A percentile compares a stretch with the other conserved stretches of the same genome.
phyloP scores from a whole-genome alignment of 37 sponge, comb jelly and placozoan genomes.

The Theonella swinhoei region DNA sequence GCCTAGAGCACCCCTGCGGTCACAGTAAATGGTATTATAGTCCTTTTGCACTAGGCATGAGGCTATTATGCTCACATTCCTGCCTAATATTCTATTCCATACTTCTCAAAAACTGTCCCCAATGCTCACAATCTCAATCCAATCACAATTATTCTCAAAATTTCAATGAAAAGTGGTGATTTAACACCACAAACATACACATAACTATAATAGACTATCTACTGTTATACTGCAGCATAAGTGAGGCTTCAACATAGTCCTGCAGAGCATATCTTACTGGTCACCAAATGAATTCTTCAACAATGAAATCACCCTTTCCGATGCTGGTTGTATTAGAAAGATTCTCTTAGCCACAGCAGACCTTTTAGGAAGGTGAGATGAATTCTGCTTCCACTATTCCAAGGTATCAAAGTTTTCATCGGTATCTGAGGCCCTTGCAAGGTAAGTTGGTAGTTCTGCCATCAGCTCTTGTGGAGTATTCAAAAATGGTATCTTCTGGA shows the following conservation, averaged over 20 bases:
- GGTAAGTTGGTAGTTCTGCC: constrained; percentile 21
- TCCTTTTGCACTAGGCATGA: too few species aligned
- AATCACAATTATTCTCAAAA: too few species aligned
- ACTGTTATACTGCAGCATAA: constrained; percentile 39
- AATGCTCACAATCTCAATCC: too few species aligned
- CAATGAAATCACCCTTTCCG: constrained; percentile 23
- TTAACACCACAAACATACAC: too few species aligned
- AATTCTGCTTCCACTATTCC: constrained; percentile 38
- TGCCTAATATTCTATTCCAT: too few species aligned
- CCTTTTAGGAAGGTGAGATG: constrained; percentile 22
- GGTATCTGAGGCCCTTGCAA: constrained; percentile 19
- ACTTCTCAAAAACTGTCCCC: too few species aligned
- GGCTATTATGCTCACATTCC: too few species aligned
- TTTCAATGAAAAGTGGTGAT: too few species aligned
- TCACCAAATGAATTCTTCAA: constrained; percentile 21
- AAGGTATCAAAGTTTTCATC: neutral
- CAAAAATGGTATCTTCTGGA: constrained; percentile 15
- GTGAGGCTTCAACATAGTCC: constrained; percentile 40
- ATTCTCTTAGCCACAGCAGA: constrained; percentile 1
- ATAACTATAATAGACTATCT: too few species aligned
- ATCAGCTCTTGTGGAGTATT: neutral
- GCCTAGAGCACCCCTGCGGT: too few species aligned
- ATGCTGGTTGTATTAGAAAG: constrained; percentile 16
- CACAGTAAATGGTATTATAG: too few species aligned
- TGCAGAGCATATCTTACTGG: constrained; percentile 19